Conservation (phyloP, 2,888 invertebrate species). For the Cephus runcator region DNA sequence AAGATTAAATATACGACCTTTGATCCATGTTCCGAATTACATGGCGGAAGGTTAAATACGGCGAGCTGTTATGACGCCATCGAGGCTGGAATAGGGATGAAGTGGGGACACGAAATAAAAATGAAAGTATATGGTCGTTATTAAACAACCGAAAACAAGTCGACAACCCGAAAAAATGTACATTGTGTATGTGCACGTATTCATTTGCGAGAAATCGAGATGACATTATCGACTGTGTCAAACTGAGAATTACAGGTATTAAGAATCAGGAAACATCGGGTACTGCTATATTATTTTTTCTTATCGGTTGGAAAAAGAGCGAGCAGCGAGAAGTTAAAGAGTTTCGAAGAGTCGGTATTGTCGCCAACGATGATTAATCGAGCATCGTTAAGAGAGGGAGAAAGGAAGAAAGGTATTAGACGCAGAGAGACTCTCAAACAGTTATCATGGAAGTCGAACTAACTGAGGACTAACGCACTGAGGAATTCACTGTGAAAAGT, state of each 20-base stretch:
- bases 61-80: background rate
- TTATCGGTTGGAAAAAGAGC: background rate
- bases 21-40: too few relatives aligned
- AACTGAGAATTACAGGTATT: too few relatives aligned
- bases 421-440: background rate
- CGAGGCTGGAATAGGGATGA: too few relatives aligned
- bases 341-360: background rate
- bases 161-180: background rate
- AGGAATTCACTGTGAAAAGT: background rate
- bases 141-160: conserved; percentile 11
- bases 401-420: background rate
- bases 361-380: background rate
- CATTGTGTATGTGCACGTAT: background rate
- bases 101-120: background rate
- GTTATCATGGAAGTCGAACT: background rate
- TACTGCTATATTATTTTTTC: background rate
- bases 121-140: conserved; percentile 13
- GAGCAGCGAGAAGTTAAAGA: background rate
- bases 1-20: too few relatives aligned
- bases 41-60: background rate
- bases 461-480: background rate
- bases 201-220: too few relatives aligned
- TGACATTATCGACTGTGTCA: too few relatives aligned
- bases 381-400: background rate
- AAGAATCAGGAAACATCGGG: too few relatives aligned